Base-by-base conservation (phyloP, 2,113 vertebrate species). In the Podocnemis expansa region DNA sequence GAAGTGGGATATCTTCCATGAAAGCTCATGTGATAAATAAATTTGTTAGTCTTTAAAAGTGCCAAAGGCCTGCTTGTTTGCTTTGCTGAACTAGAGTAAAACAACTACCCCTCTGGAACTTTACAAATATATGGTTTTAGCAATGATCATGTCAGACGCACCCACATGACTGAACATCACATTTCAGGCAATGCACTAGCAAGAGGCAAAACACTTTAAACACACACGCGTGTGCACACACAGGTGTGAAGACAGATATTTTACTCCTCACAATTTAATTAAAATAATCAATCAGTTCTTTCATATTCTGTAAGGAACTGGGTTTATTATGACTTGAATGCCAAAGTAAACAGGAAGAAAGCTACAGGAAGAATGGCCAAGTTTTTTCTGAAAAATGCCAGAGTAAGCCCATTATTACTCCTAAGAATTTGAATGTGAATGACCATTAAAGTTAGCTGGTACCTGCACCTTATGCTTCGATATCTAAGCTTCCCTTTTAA, bases 281-380 rank as follows among this genome's bases (percentile, higher is more conserved):
- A 73, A 67, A 67, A 67, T 67, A n/a, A n/a, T 19, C 22, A 13
- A 67, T 24, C 51, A 89, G 41, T 21, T 13, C 45, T 47, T 88
- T 67, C 38, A 14, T 38, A 27, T 70, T 3, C 5, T 55, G 19
- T 22, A 60, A 21, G 49, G 25, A 92, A 60, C 3, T 8, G 58
- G 24, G 88, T 80, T 91, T 92, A 82, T 88, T 92, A 89, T 75
- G 43, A 89, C 24, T 75, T 10, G 94, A 55, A 84, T 80, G 80
- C 89, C 85, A 88, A 55, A 95, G 63, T n/a, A 84, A 75, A 91
- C 34, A 43, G 67, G 12, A 88, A 12, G 27, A 89, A 8, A 1
- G 27, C 78, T 89, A 58, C 16, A 47, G 8, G 11, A 43, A 75
- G 12, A 73, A 3, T 51, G 43, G 14, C 51, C 51, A 88, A 78